These are phyloP conservation scores for Acleris holmiana DNA, from an alignment of 2,888 invertebrate genomes.

Conservation along the genomic window DNA sequence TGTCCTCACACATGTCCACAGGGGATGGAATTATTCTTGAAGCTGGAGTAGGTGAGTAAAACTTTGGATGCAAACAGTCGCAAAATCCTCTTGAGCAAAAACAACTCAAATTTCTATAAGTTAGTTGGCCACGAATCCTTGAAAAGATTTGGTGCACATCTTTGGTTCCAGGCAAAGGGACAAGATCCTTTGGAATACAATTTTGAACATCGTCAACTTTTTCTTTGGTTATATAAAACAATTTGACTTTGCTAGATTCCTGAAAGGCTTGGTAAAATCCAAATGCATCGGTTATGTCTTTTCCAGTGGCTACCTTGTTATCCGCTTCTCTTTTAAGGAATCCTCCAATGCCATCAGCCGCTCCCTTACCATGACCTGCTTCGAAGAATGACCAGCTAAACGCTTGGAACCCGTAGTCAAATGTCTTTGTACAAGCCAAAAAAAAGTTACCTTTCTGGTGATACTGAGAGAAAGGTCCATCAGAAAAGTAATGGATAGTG, in stretches of 20 bases:
- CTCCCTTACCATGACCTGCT: conserved; percentile 10
- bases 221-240: conserved; percentile 32
- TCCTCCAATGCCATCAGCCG: conserved; percentile 9
- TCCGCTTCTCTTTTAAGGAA: conserved; percentile 1
- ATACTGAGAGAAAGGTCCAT: conserved; percentile 4
- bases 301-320: background rate
- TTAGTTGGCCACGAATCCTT: conserved; percentile 26
- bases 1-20: no score
- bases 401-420: background rate
- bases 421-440: background rate
- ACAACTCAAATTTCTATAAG: conserved; percentile 30
- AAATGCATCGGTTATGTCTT: background rate
- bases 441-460: conserved; percentile 3
- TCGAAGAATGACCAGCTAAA: conserved; percentile 12
- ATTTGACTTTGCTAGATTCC: conserved; percentile 1
- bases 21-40: conserved; percentile 1
- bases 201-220: conserved; percentile 30
- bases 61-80: background rate
- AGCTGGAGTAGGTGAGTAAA: conserved; percentile 8
- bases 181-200: conserved; percentile 19
- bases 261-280: background rate
- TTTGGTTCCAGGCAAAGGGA: conserved; percentile 23
- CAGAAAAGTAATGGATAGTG: background rate
- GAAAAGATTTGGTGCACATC: conserved; percentile 22
- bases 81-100: conserved; percentile 31